Conservation (phyloP, 2,797 vertebrate genomes). For the Tenualosa ilisha region DNA sequence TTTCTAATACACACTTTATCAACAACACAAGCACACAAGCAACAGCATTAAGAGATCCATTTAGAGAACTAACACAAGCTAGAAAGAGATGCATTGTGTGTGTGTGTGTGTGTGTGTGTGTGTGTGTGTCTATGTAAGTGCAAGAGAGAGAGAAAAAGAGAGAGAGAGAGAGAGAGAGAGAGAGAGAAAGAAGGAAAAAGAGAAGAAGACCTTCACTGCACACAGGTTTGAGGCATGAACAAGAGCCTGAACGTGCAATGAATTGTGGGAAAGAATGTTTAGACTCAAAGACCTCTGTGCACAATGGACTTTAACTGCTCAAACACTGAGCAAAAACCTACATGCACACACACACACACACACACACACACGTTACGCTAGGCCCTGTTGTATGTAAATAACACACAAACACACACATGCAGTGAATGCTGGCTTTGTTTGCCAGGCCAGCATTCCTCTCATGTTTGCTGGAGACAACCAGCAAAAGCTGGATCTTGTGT, state of each 20-base stretch:
- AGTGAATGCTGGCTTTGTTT: conserved; percentile 41
- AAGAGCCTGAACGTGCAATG: neutral
- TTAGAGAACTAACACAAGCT: neutral
- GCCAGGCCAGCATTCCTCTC: conserved; percentile 27
- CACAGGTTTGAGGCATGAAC: neutral
- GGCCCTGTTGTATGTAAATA: conserved; percentile 18
- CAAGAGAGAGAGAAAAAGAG: neutral
- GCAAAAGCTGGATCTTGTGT: conserved; percentile 31
- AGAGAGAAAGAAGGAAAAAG: neutral
- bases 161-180: neutral
- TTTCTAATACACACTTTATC: neutral
- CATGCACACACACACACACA: neutral
- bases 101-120: neutral
- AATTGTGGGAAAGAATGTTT: conserved; percentile 9
- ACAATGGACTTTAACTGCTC: conserved; percentile 17
- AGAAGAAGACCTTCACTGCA: neutral
- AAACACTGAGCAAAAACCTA: neutral
- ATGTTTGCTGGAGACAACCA: conserved; percentile 18
- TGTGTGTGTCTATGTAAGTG: neutral
- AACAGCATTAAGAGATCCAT: neutral
- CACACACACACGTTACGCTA: neutral
- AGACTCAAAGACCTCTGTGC: conserved; percentile 19
- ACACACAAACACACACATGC: conserved; percentile 21
- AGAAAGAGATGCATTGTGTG: neutral
- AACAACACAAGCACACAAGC: neutral